Evolutionary conservation across 37 sponge, comb jelly and placozoan species (phyloP), one percentile per base, ranked within the genome.

Genomic region (Geodia barretti): DNA sequence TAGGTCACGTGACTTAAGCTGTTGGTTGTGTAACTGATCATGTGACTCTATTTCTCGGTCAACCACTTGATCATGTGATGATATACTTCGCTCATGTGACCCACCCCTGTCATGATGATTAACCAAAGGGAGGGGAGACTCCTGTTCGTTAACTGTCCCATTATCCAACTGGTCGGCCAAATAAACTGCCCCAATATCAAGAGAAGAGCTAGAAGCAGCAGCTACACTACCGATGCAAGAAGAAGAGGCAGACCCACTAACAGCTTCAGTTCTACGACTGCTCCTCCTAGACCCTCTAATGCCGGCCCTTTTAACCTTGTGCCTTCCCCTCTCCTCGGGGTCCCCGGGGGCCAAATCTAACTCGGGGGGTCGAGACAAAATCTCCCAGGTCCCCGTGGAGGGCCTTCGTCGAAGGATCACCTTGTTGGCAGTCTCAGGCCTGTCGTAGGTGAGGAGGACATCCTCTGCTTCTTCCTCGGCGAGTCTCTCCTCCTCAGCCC

Each of bases 371-470:
- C 78, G 78, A 70, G 76, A 81, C 63, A 68, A 82, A 30, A 90
- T 78, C 39, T 90, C 76, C 90, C 90, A 90, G 24, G 73, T 75
- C 19, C 85, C 85, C 7, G 81, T 76, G 36, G 83, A 76, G 11
- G 79, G 43, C 9, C 72, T 70, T 41, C 70, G 35, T 36, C 80
- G 70, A 26, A 90, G 79, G 26, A 79, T 87, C 80, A 88, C 91
- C 95, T 90, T 94, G 77, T 86, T 91, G 36, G 71, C 73, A 7
- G 63, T 59, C 24, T 94, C 91, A 29, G 91, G 91, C 24, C 90
- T 39, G 41, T 94, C 95, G 63, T 94, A 89, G 68, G 89, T 87
- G 24, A 90, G 83, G n/a, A 80, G 41, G 24, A 72, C 47, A 33
- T 78, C 79, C 26, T 80, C 72, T 0, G 23, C 62, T 37, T 93